Conservation (phyloP, 2,113 vertebrate genomes). For the Xenopus borealis region DNA sequence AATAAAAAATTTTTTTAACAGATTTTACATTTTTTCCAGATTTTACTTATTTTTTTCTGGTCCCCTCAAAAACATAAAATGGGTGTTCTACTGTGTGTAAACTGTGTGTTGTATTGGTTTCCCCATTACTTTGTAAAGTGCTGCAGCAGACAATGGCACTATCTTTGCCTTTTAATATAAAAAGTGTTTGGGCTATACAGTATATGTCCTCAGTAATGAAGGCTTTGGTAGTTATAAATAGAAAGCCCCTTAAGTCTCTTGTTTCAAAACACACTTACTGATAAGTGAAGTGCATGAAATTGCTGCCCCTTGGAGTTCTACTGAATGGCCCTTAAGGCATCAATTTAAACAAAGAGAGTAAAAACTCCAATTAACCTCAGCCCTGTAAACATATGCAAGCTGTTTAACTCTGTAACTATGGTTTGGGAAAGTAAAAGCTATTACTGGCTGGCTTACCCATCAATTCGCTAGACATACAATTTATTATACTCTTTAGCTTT, state of each 20-base stretch:
- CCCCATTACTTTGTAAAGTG: no score
- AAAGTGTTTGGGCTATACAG: no score
- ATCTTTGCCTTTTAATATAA: no score
- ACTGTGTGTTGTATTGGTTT: no score
- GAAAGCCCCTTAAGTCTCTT: conserved; percentile 1
- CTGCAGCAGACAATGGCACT: no score
- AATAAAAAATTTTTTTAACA: no score
- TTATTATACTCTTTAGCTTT: conserved; percentile 26
- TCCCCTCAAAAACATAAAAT: no score
- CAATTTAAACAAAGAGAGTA: conserved; percentile 10
- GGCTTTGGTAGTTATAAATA: neutral
- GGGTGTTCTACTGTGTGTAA: no score
- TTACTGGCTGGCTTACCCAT: neutral
- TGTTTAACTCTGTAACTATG: conserved; percentile 7
- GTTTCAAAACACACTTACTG: neutral
- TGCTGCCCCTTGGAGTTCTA: neutral
- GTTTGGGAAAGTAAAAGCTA: conserved; percentile 14
- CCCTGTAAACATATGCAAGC: neutral
- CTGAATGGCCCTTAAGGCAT: neutral
- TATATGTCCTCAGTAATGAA: no score
- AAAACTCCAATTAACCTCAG: conserved; percentile 14
- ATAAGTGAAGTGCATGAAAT: neutral
- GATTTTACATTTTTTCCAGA: no score
- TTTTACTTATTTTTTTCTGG: no score
- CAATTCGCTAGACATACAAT: neutral